Evolutionary conservation across 1,140 invertebrate genomes (phyloP), one percentile per base, ranked within the genome.

Genomic region (Eubasilissa regina): DNA sequence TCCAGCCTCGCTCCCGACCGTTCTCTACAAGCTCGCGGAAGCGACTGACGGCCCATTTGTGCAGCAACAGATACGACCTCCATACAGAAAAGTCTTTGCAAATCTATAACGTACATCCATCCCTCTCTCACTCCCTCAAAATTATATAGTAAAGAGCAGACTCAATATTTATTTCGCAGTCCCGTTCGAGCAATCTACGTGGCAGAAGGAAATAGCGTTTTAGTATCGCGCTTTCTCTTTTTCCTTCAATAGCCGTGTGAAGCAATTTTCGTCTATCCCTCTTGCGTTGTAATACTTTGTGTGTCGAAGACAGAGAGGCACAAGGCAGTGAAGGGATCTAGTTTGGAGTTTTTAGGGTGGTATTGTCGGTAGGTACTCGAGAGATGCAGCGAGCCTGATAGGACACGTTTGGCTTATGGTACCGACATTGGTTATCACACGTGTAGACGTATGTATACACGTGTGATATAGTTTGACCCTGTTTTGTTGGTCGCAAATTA

Each of bases 11-110:
- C 13, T 48, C 15, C 11, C 11, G 64, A 15, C 48, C 75, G 60
- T 15, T 68, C 53, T 25, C 43, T n/a, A 17, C 8, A 45, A 3
- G 75, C 21, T 77, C 75, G 48, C 75, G 68, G 75, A 77, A 68
- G 62, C 75, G 60, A 77, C 75, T 77, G 75, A 77, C 75, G 75
- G 48, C 62, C 19, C 60, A 68, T 77, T 68, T 77, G 75, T 77
- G 75, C 75, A 77, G 75, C 75, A 77, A 77, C 75, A 77, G 75
- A 77, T 77, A 77, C 68, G 75, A 66, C 75, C 75, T 45, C 75
- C 51, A 77, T 70, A 51, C 45, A 21, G 19, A 44, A 70, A 43
- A 64, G 44, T 15, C 62, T 56, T 44, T 10, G 15, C n/a, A n/a
- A 68, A 68, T 21, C 75, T 48, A 15, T 43, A 0, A 7, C 25